Evolutionary conservation across 2,888 invertebrate genomes (phyloP).

Genomic region (Tromatobia lineatoria): DNA sequence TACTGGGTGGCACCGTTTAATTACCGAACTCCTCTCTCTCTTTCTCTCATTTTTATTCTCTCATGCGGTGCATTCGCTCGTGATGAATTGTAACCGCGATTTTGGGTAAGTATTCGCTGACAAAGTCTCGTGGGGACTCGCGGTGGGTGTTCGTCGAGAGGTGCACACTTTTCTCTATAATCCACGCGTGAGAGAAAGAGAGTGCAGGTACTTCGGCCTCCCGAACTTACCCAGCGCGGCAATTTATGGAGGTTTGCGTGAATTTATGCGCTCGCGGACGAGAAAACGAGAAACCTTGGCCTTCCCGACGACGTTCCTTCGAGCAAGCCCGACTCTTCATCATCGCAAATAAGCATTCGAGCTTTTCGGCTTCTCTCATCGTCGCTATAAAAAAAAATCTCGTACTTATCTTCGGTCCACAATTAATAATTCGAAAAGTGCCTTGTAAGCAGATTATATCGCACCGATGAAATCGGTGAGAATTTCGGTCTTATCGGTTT

Average conservation of each 20-base stretch:
- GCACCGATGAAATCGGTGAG: slow-evolving; percentile 11
- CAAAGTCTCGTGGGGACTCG: slow-evolving; percentile 59
- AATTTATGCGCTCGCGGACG: slow-evolving; percentile 78
- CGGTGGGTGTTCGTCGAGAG: slow-evolving; percentile 65
- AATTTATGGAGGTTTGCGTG: slow-evolving; percentile 80
- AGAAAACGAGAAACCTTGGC: slow-evolving; percentile 58
- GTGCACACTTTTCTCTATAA: slow-evolving; percentile 46
- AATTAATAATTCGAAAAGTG: slow-evolving; percentile 14
- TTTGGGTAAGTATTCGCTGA: slow-evolving; percentile 67
- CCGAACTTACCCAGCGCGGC: slow-evolving; percentile 76
- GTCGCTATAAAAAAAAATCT: slow-evolving; percentile 8
- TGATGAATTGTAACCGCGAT: slow-evolving; percentile 63
- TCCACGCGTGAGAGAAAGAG: slow-evolving; percentile 67
- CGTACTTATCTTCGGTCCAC: slow-evolving; percentile 9
- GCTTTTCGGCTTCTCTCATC: slow-evolving; percentile 33
- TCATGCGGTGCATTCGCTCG: slow-evolving; percentile 17
- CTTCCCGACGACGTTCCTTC: slow-evolving; percentile 73
- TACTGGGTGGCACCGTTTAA: slow-evolving; percentile 71
- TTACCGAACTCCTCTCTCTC: slow-evolving; percentile 49
- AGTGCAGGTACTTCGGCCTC: slow-evolving; percentile 76
- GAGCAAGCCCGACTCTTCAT: slow-evolving; percentile 61
- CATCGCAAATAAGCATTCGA: slow-evolving; percentile 52
- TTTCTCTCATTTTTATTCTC: slow-evolving; percentile 4
- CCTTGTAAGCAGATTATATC: slow-evolving; percentile 8
- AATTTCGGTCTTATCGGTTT: background rate